phyloP scores from a whole-genome alignment of 2,888 invertebrate genomes.

The Craniophora ligustri region DNA sequence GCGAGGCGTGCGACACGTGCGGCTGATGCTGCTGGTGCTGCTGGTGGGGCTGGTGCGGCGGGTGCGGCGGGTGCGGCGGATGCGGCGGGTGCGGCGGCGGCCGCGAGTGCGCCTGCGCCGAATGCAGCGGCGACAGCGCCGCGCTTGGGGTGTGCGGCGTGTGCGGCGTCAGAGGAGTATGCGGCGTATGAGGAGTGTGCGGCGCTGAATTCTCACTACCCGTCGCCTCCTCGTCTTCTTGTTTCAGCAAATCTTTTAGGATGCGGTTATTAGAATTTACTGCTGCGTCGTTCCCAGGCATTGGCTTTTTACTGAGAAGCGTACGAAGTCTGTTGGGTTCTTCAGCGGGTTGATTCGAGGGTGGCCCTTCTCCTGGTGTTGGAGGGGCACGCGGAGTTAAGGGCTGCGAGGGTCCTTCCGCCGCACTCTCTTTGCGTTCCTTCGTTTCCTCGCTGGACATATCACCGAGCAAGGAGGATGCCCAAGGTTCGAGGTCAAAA shows the following conservation, averaged over 20 bases:
- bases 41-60: constrained; percentile 34
- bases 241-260: constrained; percentile 79
- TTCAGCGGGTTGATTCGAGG: constrained; percentile 68
- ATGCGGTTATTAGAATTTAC: constrained; percentile 78
- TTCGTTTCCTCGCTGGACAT: constrained; percentile 85
- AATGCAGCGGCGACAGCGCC: constrained; percentile 65
- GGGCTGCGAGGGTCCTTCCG: constrained; percentile 65
- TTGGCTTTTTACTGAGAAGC: constrained; percentile 88
- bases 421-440: constrained; percentile 82
- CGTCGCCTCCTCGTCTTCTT: constrained; percentile 82
- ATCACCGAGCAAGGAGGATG: constrained; percentile 89
- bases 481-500: constrained; percentile 91
- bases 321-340: constrained; percentile 89
- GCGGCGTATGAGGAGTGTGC: constrained; percentile 80
- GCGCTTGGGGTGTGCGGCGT: constrained; percentile 71
- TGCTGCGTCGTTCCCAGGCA: constrained; percentile 71
- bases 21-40: constrained; percentile 34
- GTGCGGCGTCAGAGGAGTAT: constrained; percentile 71
- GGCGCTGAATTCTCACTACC: constrained; percentile 81
- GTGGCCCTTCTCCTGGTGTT: constrained; percentile 67
- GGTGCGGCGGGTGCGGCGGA: constrained; percentile 56
- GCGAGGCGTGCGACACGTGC: constrained; percentile 25
- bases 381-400: constrained; percentile 72
- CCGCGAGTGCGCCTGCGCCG: constrained; percentile 57
- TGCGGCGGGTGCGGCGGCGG: constrained; percentile 52